Evolutionary conservation across 2,888 invertebrate genomes (phyloP), one percentile per base, ranked within the genome.

Genomic region (Drosophila birchii): DNA sequence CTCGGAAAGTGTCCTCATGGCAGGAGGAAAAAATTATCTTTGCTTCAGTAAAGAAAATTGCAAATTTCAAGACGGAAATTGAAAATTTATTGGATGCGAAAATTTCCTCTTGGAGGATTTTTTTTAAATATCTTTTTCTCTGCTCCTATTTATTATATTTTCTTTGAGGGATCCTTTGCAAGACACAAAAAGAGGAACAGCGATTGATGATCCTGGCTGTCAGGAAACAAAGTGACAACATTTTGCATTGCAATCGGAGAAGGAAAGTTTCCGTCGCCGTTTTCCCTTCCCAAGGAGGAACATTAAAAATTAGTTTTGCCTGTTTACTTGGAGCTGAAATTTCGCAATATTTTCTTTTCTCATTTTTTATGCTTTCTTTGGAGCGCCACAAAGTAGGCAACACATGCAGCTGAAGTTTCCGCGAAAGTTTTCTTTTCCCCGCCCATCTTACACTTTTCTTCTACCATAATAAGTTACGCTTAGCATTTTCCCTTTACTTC

Each of bases 361-460:
- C 45, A 53, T 70, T 73, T 77, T 53, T 63, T 66, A 78, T 58
- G 68, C 60, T 74, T 61, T 55, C 38, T 45, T 45, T 49, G 47
- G 43, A 60, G 71, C 32, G 47, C 59, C 70, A 56, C 56, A 68
- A 81, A 79, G 73, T 62, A 68, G 74, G 83, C 86, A 76, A 74
- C 81, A 86, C 83, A 86, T 81, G 81, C 81, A 79, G 54, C 83
- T 55, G 70, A 67, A 86, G 79, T 78, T 81, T 62, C 74, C 56
- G 39, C 71, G 58, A 79, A 81, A 80, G 51, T 86, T 81, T 81
- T 57, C 20, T 47, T 56, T 44, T 45, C 32, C 16, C 11, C 32
- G 7, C n/a, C 32, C 12, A 26, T 9, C 5, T 44, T 32, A 12
- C 49, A 5, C 23, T 23, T 11, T 47, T 38, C 43, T 38, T 36